Conservation (phyloP, 2,113 vertebrate species). For the Thunnus thynnus region DNA sequence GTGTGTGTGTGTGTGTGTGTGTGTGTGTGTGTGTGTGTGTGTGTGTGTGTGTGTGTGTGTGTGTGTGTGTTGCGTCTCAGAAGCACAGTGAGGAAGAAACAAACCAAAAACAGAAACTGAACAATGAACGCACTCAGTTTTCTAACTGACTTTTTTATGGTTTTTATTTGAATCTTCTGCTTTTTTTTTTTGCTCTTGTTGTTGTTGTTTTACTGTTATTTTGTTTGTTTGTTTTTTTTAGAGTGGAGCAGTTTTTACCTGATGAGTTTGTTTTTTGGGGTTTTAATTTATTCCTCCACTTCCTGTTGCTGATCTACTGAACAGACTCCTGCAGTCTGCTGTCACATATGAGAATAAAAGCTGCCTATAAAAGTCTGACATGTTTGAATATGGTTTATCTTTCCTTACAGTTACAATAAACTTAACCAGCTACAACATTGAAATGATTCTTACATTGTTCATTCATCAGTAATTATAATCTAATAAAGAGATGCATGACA, state of each 20-base stretch:
- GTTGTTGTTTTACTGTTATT: no score
- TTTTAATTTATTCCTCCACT: slow-evolving; percentile 76
- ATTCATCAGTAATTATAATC: no score
- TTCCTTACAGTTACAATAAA: no score
- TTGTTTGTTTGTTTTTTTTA: background rate
- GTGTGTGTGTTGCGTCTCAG: slow-evolving; percentile 11
- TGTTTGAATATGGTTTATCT: no score
- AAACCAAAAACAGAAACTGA: slow-evolving; percentile 54
- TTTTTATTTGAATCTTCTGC: slow-evolving; percentile 50
- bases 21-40: slow-evolving; percentile 22
- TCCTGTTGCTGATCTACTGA: slow-evolving; percentile 73
- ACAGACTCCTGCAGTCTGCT: slow-evolving; percentile 20
- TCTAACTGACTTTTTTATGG: slow-evolving; percentile 61
- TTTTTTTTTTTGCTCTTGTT: background rate
- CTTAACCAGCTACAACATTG: no score
- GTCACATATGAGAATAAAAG: no score
- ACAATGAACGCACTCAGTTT: slow-evolving; percentile 42
- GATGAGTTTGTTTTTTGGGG: slow-evolving; percentile 14
- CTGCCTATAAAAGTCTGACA: no score
- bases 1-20: slow-evolving; percentile 26
- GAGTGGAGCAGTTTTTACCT: slow-evolving; percentile 36
- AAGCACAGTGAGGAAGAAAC: slow-evolving; percentile 64
- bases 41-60: background rate
- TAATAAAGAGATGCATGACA: no score
- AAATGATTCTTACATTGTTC: no score